Evolutionary conservation across 1,140 invertebrate genomes (phyloP).

Genomic region (Drosophila parvula): DNA sequence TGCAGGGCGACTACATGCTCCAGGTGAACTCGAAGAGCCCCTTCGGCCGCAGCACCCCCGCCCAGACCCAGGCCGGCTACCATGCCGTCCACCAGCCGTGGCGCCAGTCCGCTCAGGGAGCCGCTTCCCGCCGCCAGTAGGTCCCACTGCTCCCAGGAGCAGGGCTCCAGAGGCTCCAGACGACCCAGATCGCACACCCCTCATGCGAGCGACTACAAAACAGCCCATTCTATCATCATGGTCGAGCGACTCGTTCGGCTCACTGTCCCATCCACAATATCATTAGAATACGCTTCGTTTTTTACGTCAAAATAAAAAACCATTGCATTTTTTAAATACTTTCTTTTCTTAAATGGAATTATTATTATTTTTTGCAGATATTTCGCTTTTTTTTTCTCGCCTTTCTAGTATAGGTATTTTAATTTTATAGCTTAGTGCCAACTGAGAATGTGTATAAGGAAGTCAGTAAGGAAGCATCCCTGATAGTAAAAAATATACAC

Average conservation of each 20-base stretch:
- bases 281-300: conserved; percentile 40
- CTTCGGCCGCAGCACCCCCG: conserved; percentile 77
- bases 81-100: conserved; percentile 67
- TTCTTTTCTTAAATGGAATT: too few relatives aligned
- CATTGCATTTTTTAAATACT: conserved; percentile 33
- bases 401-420: too few relatives aligned
- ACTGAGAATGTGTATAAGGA: too few relatives aligned
- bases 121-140: conserved; percentile 26
- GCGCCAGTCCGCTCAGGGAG: conserved; percentile 37
- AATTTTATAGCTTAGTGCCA: too few relatives aligned
- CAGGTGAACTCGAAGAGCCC: conserved; percentile 77
- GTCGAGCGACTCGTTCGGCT: not conserved
- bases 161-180: conserved; percentile 18
- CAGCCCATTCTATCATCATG: conserved; percentile 23
- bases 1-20: conserved; percentile 78
- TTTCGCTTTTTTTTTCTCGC: too few relatives aligned
- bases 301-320: conserved; percentile 43
- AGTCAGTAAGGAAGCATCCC: too few relatives aligned
- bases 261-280: conserved; percentile 12
- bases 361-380: too few relatives aligned
- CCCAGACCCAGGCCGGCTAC: conserved; percentile 69
- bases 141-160: conserved; percentile 3
- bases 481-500: too few relatives aligned
- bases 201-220: conserved; percentile 39
- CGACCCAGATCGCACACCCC: conserved; percentile 37